Evolutionary conservation across 2,888 invertebrate species (phyloP), one percentile per base, ranked within the genome.

Genomic region (Lampropteryx suffumata): DNA sequence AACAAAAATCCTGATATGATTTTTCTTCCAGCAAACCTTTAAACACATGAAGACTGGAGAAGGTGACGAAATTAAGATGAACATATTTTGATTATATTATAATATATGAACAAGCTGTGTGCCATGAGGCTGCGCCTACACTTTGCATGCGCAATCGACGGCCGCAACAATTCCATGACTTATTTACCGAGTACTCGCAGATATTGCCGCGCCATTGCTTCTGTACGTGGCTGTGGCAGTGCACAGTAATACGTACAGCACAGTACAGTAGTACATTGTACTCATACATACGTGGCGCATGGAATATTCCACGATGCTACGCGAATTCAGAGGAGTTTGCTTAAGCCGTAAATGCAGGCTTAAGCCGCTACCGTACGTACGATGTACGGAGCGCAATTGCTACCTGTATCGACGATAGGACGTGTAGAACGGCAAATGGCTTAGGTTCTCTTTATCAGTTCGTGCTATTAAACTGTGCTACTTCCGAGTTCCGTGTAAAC

Each of bases 131-230:
- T 34, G 21, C 8, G 43, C 17, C 36, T 10, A 13, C 45, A 26
- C 37, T 37, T 32, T 37, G 45, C 45, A 32, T 37, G 43, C 49
- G 37, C 49, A 29, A 50, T 43, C 49, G 42, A 42, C 49, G 36
- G 26, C 41, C 35, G 47, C 42, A 28, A 43, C 49, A 28, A 50
- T 29, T 32, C 49, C 43, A 43, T 43, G 43, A 39, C 30, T 33
- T 50, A 50, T 43, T 50, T 43, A 50, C 12, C 28, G 13, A 33
- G 11, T 10, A 32, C 42, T 39, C 43, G 43, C 28, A 17, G 49
- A 32, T 37, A 43, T 36, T 27, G 37, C 30, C 30, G 45, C 32
- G 37, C 36, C 36, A 27, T 12, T 17, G 27, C 30, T 14, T 9
- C 36, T 26, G 26, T 13, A 26, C 10, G 21, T 34, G 13, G 4